Evolutionary conservation across 2,113 vertebrate genomes (phyloP), one percentile per base, ranked within the genome.

Genomic region (Psammodynastes pulverulentus): DNA sequence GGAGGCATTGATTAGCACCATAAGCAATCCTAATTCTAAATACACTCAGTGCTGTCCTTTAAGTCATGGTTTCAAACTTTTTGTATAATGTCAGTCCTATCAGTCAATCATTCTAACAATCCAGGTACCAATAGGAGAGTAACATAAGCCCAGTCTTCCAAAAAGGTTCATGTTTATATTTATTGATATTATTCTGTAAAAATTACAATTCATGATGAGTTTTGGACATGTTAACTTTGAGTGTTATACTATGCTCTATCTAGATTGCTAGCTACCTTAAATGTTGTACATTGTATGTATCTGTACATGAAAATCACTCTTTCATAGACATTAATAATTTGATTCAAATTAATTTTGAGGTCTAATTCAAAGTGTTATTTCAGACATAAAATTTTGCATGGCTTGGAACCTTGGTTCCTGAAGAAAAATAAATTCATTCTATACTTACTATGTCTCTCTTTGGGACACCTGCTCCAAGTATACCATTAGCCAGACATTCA

Each of bases 1-100:
- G 86, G 86, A 90, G 29, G 92, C 88, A 91, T 89, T 91, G 92
- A 91, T 91, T 88, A 93, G 93, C 88, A 91, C 29, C 67, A 67
- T 90, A 58, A 88, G 91, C 53, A 85, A 58, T 24, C 34, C 6
- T 46, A 43, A 84, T 46, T 51, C 24, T 45, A 19, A 87, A 88
- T 45, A 29, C 12, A 48, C 34, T 89, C 34, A 29, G 48, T 84
- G n/a, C 72, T 24, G 29, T 24, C 51, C 29, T 52, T 19, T 79
- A 79, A 39, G 15, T 79, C n/a, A 79, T 39, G n/a, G n/a, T 79
- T 79, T 79, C 34, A 67, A 67, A n/a, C 12, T 67, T 67, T 67
- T 67, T n/a, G n/a, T 29, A 79, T 79, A 79, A 34, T n/a, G 15
- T 39, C 5, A 39, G 67, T 39, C 15, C 15, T 79, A 19, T 79